These are phyloP conservation scores for Scaptomyza cyrtandrae DNA, from an alignment of 2,888 invertebrate species.

Conservation along the genomic window DNA sequence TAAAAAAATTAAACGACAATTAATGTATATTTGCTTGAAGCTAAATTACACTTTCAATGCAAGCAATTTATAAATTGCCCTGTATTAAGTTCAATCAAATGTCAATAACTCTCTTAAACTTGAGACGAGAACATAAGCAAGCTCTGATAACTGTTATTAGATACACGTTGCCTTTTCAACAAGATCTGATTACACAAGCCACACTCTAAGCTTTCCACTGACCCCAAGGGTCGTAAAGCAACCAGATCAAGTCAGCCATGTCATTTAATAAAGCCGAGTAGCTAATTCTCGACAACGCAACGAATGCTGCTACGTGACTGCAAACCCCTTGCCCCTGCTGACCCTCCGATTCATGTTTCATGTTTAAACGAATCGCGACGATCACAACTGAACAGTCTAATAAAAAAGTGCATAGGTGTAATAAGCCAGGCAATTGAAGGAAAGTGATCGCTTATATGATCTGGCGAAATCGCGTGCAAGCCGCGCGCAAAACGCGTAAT, in stretches of 20 bases:
- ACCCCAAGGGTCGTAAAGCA: constrained; percentile 34
- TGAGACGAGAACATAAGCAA: constrained; percentile 6
- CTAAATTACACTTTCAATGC: neutral
- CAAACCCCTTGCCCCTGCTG: neutral
- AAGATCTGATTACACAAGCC: constrained; percentile 28
- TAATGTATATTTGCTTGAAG: neutral
- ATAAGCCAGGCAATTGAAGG: neutral
- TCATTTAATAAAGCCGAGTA: constrained; percentile 43
- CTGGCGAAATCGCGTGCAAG: constrained; percentile 19
- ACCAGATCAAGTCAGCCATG: constrained; percentile 20
- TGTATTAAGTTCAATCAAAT: neutral
- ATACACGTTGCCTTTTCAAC: constrained; percentile 15
- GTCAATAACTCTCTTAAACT: constrained; percentile 2
- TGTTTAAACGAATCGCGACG: constrained; percentile 29
- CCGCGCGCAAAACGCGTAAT: constrained; percentile 5
- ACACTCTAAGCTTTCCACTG: constrained; percentile 11
- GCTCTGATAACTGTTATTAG: constrained; percentile 33
- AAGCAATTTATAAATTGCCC: neutral
- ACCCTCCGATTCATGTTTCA: constrained; percentile 19
- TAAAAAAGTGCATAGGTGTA: constrained; percentile 17
- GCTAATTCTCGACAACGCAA: constrained; percentile 8
- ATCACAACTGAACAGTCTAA: constrained; percentile 5
- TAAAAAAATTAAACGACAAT: neutral
- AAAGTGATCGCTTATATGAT: constrained; percentile 15
- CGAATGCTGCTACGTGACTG: constrained; percentile 27